These are phyloP conservation scores for Lepilemur ruficaudatus DNA, from an alignment of 2,797 vertebrate genomes.

Conservation along the genomic window DNA sequence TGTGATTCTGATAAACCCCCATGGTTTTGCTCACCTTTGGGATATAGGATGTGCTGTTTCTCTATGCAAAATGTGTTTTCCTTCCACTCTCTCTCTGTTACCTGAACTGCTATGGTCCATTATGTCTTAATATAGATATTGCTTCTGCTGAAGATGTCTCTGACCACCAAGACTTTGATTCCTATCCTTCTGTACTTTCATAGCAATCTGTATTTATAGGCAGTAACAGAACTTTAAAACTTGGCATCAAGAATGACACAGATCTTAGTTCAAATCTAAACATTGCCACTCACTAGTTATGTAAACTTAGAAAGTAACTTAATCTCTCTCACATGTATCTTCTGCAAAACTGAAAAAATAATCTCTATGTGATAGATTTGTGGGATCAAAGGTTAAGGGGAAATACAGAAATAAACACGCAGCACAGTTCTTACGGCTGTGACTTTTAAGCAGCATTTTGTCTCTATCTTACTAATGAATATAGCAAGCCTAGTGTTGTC, in stretches of 20 bases:
- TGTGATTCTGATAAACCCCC: neutral
- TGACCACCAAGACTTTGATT: neutral
- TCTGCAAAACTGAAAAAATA: neutral
- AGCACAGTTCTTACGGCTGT: neutral
- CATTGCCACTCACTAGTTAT: neutral
- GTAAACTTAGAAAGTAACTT: neutral
- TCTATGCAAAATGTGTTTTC: neutral
- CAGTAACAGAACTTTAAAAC: neutral
- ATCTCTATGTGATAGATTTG: neutral
- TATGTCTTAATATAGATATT: neutral
- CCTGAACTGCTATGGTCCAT: neutral
- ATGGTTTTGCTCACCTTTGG: neutral
- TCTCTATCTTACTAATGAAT: neutral
- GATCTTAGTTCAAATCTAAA: neutral
- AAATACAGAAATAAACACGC: neutral
- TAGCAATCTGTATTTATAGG: neutral
- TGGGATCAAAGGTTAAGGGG: neutral
- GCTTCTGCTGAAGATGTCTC: neutral
- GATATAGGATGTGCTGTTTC: neutral
- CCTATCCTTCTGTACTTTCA: neutral
- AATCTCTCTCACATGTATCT: neutral
- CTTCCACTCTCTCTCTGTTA: neutral
- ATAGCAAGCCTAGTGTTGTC: neutral
- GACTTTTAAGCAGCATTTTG: neutral
- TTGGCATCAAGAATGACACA: neutral